phyloP scores from a whole-genome alignment of 2,888 invertebrate species.

The Willowsia nigromaculata region DNA sequence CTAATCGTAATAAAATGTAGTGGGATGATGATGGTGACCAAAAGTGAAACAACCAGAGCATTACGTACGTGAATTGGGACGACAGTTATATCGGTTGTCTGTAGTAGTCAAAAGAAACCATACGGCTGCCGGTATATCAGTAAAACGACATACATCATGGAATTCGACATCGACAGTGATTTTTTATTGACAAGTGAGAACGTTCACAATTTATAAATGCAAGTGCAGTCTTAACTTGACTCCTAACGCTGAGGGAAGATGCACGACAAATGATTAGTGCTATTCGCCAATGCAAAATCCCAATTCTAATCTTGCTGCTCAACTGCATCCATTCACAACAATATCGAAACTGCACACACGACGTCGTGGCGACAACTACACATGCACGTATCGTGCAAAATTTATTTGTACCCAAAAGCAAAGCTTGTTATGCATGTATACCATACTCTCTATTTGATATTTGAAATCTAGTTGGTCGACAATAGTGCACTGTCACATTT shows the following conservation, averaged over 20 bases:
- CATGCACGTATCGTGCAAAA: not conserved
- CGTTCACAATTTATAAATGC: not conserved
- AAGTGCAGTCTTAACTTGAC: not conserved
- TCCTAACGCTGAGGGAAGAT: not conserved
- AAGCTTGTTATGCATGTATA: no score
- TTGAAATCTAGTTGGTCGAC: not conserved
- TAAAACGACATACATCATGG: constrained; percentile 14
- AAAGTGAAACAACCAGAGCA: constrained; percentile 69
- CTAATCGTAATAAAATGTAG: not conserved
- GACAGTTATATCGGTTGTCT: constrained; percentile 17
- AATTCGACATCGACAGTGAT: constrained; percentile 40
- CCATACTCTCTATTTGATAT: no score
- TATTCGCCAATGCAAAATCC: not conserved
- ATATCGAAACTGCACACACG: not conserved
- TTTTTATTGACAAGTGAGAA: not conserved
- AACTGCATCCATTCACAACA: not conserved
- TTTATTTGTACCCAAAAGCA: not conserved
- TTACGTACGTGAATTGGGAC: constrained; percentile 69
- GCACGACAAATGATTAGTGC: constrained; percentile 30
- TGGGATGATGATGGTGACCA: constrained; percentile 32
- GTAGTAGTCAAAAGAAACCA: not conserved
- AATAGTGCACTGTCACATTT: constrained; percentile 64
- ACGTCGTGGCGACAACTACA: not conserved
- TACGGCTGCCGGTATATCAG: not conserved
- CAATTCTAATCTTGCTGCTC: not conserved